Evolutionary conservation across 2,113 vertebrate species (phyloP), one percentile per base, ranked within the genome.

Genomic region (Dasyornis broadbenti): DNA sequence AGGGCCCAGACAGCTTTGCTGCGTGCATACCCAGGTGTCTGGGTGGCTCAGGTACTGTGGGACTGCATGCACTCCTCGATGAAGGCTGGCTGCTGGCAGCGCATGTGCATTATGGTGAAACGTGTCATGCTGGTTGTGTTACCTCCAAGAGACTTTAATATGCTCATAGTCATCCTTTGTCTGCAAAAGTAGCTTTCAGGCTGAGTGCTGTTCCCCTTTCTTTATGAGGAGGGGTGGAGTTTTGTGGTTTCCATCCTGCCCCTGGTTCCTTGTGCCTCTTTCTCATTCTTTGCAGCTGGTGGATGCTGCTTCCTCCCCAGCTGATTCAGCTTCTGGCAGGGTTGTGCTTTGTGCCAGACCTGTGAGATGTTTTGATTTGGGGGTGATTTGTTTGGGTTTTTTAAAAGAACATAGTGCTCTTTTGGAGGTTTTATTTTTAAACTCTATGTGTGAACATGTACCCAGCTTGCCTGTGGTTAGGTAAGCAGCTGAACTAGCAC

Each of bases 281-380:
- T 82, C 53, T 82, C 30, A 14, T 83, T 71, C 68, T 40, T 59
- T 52, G 71, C 91, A 95, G 66, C 82, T 82, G 78, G 73, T 5
- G 61, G 73, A 68, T 86, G 44, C 81, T 85, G 87, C 85, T 96
- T 90, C 88, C n/a, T 86, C 54, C 47, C 13, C 0, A 56, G 63
- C 94, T 96, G 82, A 72, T 64, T 79, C 94, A 93, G 71, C 82
- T 86, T 59, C 80, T 95, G 82, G 50, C 6, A 12, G 49, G 66
- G 53, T 59, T 92, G 76, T 0, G 19, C 39, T 63, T 73, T 77
- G 72, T 7, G 50, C 80, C 63, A 95, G 79, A 72, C 70, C 68
- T 64, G 45, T 65, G 61, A 94, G 88, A 63, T 86, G 71, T 94
- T 94, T 97, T 92, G 89, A 94, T 94, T 35, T 80, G 78, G 66